Base-by-base conservation (phyloP, 2,113 vertebrate genomes). In the Menura novaehollandiae region DNA sequence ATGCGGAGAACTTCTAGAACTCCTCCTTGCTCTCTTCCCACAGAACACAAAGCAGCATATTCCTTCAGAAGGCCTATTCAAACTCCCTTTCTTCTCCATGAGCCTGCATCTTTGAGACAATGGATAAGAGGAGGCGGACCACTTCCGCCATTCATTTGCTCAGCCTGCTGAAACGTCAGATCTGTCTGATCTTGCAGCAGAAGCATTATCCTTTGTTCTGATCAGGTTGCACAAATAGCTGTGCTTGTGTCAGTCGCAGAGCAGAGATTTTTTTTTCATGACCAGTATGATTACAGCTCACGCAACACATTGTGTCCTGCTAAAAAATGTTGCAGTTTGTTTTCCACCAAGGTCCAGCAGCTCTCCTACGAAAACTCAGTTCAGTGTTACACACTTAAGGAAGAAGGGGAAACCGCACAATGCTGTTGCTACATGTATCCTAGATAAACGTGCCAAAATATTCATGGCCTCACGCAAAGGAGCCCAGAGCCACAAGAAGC, bases 121-220 rank as follows among this genome's bases (percentile, higher is more conserved):
- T 87, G 92, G n/a, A 46, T 88, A 88, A 97, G 79, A 94, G 95
- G 75, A 96, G 92, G 90, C 89, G 26, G 90, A 89, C 89, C 84
- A 95, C 72, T 91, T 93, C 79, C 78, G 72, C 73, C 69, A 81
- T 95, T 83, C 71, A 75, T 95, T 93, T 96, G 93, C 89, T 95
- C 47, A 95, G 96, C 93, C 95, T 97, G 94, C 51, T 94, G 93
- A 96, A 96, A 85, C 63, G 6, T 97, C 92, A 91, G 72, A 96
- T 82, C 78, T 90, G 68, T 89, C 92, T 86, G 87, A 94, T 95
- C 91, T 87, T 96, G 84, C 85, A 95, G 88, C 49, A 82, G 44
- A 80, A 64, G 82, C 86, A 87, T 95, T 95, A 97, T 95, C 82
- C 83, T 97, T 96, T 97, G 82, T 95, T 91, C 84, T 96, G 91